Percentiles rank a stretch among this genome's conserved stretches.
Conservation (phyloP, 2,888 invertebrate species). For the Callyntrura sp. region DNA sequence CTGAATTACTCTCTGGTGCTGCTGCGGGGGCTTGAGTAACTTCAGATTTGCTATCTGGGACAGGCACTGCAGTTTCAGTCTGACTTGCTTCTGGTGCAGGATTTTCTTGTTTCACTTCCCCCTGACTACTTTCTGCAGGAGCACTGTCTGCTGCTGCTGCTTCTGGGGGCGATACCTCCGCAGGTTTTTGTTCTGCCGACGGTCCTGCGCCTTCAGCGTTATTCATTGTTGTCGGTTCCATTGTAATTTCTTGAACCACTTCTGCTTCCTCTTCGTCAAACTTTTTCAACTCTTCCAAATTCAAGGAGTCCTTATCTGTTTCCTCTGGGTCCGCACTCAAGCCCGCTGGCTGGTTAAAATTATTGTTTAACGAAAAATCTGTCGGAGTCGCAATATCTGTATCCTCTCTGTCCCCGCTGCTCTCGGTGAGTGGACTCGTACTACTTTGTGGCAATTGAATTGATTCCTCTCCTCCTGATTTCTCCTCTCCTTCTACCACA, state of each 20-base stretch:
- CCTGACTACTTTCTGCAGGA: constrained; percentile 34
- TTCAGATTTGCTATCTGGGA: too few species aligned
- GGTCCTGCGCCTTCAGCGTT: constrained; percentile 18
- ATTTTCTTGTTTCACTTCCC: too few species aligned
- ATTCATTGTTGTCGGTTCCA: constrained; percentile 32
- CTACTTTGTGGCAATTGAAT: constrained; percentile 50
- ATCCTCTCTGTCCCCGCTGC: constrained; percentile 64
- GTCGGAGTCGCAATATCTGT: constrained; percentile 65
- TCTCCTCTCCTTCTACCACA: constrained; percentile 34
- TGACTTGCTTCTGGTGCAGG: too few species aligned
- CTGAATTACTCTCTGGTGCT: neutral
- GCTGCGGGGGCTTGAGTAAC: constrained; percentile 14
- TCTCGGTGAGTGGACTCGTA: constrained; percentile 56
- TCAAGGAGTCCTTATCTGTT: constrained; percentile 43
- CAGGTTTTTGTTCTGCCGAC: neutral
- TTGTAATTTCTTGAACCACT: too few species aligned
- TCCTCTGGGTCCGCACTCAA: constrained; percentile 34
- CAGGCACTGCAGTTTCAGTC: too few species aligned
- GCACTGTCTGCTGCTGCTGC: neutral
- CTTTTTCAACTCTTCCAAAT: constrained; percentile 55
- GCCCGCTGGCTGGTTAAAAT: too few species aligned
- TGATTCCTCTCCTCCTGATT: constrained; percentile 49
- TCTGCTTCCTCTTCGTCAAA: constrained; percentile 56
- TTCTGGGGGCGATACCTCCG: neutral
- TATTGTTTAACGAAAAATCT: constrained; percentile 45